Evolutionary conservation across 2,797 vertebrate genomes (phyloP).

Genomic region (Epinephelus malabaricus): DNA sequence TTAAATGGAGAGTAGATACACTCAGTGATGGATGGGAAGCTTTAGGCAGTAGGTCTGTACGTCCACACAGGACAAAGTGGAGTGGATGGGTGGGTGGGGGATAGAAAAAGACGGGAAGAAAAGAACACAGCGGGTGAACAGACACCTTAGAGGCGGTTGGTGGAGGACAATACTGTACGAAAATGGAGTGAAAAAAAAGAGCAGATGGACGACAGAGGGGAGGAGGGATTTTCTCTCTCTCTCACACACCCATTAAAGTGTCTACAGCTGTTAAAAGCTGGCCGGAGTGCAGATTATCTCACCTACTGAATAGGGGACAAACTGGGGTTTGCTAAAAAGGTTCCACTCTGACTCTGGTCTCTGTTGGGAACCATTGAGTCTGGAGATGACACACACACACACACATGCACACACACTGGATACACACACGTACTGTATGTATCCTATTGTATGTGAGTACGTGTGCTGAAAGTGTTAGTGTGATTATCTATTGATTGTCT

Average conservation of each 20-base stretch:
- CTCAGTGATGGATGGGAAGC: slow-evolving; percentile 18
- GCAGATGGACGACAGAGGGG: slow-evolving; percentile 40
- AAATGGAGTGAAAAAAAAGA: slow-evolving; percentile 18
- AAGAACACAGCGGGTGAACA: background rate
- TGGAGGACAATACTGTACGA: background rate
- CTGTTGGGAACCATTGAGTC: slow-evolving; percentile 54
- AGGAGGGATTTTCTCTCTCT: slow-evolving; percentile 10
- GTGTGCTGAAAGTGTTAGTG: slow-evolving; percentile 13
- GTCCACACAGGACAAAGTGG: background rate
- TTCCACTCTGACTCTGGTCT: slow-evolving; percentile 27
- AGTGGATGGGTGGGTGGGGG: background rate
- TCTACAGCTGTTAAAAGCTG: slow-evolving; percentile 62
- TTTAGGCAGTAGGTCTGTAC: background rate
- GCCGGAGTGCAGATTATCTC: slow-evolving; percentile 72
- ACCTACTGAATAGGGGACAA: slow-evolving; percentile 50
- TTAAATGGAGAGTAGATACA: slow-evolving; percentile 16
- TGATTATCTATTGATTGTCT: slow-evolving; percentile 34
- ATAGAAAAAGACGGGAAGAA: background rate
- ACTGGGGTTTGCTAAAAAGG: slow-evolving; percentile 52
- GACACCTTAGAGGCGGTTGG: background rate
- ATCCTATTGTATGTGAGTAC: background rate
- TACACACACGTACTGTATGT: background rate
- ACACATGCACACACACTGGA: background rate
- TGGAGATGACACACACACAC: slow-evolving; percentile 13
- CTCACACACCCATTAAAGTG: slow-evolving; percentile 47